These are phyloP conservation scores for Microchrysa polita DNA, from an alignment of 2,888 invertebrate genomes.

Conservation along the genomic window DNA sequence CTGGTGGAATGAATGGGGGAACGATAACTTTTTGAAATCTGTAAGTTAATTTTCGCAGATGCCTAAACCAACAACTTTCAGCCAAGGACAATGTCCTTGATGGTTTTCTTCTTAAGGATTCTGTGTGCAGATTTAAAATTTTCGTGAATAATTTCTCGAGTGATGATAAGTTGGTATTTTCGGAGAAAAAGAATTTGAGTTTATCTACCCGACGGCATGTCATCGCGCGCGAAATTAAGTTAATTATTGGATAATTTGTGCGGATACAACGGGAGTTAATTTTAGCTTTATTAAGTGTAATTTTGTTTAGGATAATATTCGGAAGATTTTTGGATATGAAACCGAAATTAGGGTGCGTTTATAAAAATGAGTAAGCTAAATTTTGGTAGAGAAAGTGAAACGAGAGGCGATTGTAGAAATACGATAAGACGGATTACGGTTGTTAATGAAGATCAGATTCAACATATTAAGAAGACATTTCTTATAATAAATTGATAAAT, in stretches of 20 bases:
- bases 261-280: constrained; percentile 5
- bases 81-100: background rate
- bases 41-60: constrained; percentile 32
- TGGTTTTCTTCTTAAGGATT: constrained; percentile 23
- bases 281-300: constrained; percentile 15
- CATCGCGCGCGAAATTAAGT: constrained; percentile 3
- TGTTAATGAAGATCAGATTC: too few relatives aligned
- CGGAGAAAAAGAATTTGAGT: background rate
- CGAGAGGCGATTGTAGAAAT: too few relatives aligned
- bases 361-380: too few relatives aligned
- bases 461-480: too few relatives aligned
- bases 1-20: constrained; percentile 14
- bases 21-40: constrained; percentile 21
- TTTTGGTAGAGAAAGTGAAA: too few relatives aligned
- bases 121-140: constrained; percentile 19
- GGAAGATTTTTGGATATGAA: constrained; percentile 2
- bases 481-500: too few relatives aligned
- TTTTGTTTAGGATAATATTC: constrained; percentile 5
- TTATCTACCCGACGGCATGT: background rate
- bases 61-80: too few relatives aligned
- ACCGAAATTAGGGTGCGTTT: too few relatives aligned
- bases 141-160: background rate
- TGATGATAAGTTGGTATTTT: constrained; percentile 15
- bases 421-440: too few relatives aligned
- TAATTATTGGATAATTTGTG: constrained; percentile 38